phyloP scores from a whole-genome alignment of 2,888 invertebrate species.

The Baccha elongata region DNA sequence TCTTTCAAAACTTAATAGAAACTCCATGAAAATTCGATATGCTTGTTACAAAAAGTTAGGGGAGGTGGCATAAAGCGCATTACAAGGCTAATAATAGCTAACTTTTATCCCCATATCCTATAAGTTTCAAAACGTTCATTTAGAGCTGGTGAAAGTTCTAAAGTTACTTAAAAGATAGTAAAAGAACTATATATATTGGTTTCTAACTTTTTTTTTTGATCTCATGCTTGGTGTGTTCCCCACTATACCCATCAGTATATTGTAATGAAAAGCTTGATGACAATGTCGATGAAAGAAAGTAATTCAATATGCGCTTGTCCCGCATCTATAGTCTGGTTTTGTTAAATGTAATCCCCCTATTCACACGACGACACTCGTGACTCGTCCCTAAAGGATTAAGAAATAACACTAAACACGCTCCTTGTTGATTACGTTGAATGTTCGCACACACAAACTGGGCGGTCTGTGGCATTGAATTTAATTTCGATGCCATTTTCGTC shows the following conservation, averaged over 20 bases:
- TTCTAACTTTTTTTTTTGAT: conserved; percentile 5
- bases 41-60: background rate
- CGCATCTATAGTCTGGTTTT: conserved; percentile 44
- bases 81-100: background rate
- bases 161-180: conserved; percentile 16
- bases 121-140: conserved; percentile 3
- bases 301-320: conserved; percentile 60
- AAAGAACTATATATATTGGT: conserved; percentile 12
- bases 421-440: conserved; percentile 23
- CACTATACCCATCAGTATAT: background rate
- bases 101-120: background rate
- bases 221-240: background rate
- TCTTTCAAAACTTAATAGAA: background rate
- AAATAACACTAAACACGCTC: conserved; percentile 43
- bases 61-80: conserved; percentile 7
- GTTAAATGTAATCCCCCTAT: conserved; percentile 50
- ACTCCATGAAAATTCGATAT: conserved; percentile 9
- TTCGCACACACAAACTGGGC: background rate
- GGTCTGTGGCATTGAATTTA: conserved; percentile 9
- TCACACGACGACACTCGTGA: conserved; percentile 39
- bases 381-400: conserved; percentile 62
- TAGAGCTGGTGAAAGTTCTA: background rate
- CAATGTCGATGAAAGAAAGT: conserved; percentile 35
- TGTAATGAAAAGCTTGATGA: conserved; percentile 23
- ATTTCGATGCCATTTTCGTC: conserved; percentile 1